Evolutionary conservation across 1,140 invertebrate species (phyloP).

Genomic region (Bombus waltoni): DNA sequence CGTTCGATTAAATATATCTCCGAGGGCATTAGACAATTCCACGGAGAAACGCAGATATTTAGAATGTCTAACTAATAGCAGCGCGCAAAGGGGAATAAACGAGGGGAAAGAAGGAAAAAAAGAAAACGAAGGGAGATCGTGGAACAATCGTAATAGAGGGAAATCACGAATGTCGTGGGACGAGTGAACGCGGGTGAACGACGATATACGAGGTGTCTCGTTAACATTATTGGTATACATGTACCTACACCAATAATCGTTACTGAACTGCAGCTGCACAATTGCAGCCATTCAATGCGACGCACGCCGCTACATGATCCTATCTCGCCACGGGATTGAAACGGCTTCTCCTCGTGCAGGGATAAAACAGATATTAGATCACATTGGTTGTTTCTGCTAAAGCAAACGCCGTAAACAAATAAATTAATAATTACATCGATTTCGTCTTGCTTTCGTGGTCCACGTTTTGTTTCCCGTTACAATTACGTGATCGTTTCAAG

Average conservation of each 20-base stretch:
- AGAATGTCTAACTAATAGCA: not conserved
- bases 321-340: constrained; percentile 44
- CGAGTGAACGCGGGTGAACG: constrained; percentile 19
- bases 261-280: constrained; percentile 55
- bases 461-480: not conserved
- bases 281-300: constrained; percentile 44
- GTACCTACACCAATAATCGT: constrained; percentile 58
- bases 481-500: not conserved
- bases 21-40: not conserved
- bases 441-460: not conserved
- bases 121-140: not conserved
- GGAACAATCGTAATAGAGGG: constrained; percentile 20
- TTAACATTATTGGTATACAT: constrained; percentile 61
- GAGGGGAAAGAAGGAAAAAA: not conserved
- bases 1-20: not conserved
- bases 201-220: constrained; percentile 54
- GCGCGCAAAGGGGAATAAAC: not conserved
- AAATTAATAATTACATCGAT: constrained; percentile 15
- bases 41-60: not conserved
- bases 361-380: constrained; percentile 40
- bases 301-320: constrained; percentile 34
- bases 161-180: constrained; percentile 35
- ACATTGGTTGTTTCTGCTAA: not conserved
- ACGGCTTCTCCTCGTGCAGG: constrained; percentile 12
- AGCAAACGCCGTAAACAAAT: not conserved